Percentiles rank a stretch among this genome's conserved stretches.
Conservation (phyloP, 2,797 vertebrate genomes). For the Trichosurus vulpecula region DNA sequence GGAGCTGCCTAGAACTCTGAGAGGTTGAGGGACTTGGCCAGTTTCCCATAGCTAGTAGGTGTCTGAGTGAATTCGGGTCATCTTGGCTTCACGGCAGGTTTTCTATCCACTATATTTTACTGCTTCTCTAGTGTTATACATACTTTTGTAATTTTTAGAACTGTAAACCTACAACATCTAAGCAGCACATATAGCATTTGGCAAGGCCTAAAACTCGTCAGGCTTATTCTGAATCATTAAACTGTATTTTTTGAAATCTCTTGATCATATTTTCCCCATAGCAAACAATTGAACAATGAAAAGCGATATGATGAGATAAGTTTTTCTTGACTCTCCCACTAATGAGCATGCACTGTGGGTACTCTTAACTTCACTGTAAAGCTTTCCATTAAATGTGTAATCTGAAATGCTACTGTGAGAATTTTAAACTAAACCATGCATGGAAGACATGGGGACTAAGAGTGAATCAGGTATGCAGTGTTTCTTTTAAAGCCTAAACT, state of each 20-base stretch:
- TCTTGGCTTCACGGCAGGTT: background rate
- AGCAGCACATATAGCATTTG: background rate
- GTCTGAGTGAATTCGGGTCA: background rate
- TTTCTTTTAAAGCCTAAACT: background rate
- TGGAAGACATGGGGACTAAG: background rate
- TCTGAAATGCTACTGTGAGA: background rate
- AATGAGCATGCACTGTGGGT: background rate
- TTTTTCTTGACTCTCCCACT: background rate
- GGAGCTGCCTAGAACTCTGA: background rate
- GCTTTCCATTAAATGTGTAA: background rate
- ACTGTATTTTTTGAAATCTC: background rate
- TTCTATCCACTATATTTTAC: background rate
- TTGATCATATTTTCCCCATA: conserved; percentile 38
- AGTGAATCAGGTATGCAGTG: background rate
- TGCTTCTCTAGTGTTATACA: background rate
- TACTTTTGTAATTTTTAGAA: background rate
- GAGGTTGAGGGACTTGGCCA: background rate
- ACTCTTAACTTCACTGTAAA: background rate
- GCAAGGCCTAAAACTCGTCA: conserved; percentile 22
- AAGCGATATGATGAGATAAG: background rate
- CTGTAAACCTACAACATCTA: background rate
- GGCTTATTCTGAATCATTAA: conserved; percentile 26
- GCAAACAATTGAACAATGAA: background rate
- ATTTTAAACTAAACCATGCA: background rate
- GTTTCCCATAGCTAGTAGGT: background rate